Conservation (phyloP, 1,140 invertebrate genomes). For the Acromyrmex charruanus region DNA sequence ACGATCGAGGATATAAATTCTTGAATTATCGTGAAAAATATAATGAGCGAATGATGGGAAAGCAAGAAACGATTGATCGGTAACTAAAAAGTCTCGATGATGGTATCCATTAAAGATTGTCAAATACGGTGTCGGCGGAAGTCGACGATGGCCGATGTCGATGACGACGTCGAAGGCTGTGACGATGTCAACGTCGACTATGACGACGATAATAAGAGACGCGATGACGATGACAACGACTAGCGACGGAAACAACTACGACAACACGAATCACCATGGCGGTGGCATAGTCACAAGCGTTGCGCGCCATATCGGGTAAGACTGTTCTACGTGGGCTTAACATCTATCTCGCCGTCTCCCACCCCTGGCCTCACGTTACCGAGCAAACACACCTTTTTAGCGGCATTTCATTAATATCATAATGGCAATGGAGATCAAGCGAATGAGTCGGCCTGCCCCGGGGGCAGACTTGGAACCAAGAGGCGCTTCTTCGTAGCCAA, state of each 20-base stretch:
- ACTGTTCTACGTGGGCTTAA: slow-evolving; percentile 81
- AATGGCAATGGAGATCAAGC: slow-evolving; percentile 78
- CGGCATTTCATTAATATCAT: slow-evolving; percentile 83
- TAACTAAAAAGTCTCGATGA: background rate
- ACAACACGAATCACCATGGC: slow-evolving; percentile 55
- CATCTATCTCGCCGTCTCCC: slow-evolving; percentile 73
- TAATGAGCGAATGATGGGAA: background rate
- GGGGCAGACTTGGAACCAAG: slow-evolving; percentile 51
- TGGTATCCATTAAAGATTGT: background rate
- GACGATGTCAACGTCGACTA: background rate
- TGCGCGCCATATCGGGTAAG: slow-evolving; percentile 81
- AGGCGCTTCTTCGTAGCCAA: slow-evolving; percentile 58
- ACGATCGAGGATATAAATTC: background rate
- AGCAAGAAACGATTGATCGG: background rate
- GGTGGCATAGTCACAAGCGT: slow-evolving; percentile 74
- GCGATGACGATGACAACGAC: slow-evolving; percentile 57
- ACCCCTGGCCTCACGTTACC: slow-evolving; percentile 68
- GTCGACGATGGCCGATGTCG: background rate
- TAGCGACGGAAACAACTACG: slow-evolving; percentile 53
- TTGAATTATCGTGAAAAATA: background rate
- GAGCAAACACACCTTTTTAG: slow-evolving; percentile 84
- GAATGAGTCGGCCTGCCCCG: slow-evolving; percentile 64
- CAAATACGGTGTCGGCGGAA: slow-evolving; percentile 20
- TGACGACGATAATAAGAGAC: slow-evolving; percentile 7
- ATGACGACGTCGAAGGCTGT: background rate